phyloP scores from a whole-genome alignment of 2,797 vertebrate species.

The Eremophila alpestris region DNA sequence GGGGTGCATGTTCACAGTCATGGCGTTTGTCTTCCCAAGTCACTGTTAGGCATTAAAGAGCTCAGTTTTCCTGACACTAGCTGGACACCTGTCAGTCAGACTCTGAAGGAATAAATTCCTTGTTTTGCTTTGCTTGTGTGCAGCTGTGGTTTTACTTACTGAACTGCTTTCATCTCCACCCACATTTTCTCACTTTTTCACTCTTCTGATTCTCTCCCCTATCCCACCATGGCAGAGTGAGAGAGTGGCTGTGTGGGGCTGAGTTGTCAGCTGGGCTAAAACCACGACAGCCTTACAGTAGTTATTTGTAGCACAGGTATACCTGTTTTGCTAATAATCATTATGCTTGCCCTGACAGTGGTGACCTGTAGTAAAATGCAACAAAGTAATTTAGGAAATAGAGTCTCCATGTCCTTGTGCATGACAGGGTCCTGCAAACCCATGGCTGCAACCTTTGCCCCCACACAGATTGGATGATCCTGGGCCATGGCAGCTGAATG shows the following conservation, averaged over 20 bases:
- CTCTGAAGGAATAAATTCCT: background rate
- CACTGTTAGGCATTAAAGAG: rapidly evolving
- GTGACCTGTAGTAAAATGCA: background rate
- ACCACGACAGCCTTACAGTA: background rate
- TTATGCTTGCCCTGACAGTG: background rate
- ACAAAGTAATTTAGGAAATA: background rate
- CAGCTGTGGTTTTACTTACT: background rate
- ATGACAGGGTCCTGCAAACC: rapidly evolving
- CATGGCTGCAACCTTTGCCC: background rate
- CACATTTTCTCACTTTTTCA: background rate
- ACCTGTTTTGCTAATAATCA: background rate
- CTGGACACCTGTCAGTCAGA: background rate
- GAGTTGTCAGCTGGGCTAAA: background rate
- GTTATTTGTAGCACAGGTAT: background rate
- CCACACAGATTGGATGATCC: background rate
- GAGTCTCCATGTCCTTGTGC: background rate
- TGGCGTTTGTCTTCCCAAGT: rapidly evolving
- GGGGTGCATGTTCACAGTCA: background rate
- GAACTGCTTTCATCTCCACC: background rate
- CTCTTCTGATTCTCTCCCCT: background rate
- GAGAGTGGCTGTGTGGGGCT: background rate
- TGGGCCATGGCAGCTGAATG: rapidly evolving
- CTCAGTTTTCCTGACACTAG: background rate
- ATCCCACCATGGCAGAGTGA: background rate
- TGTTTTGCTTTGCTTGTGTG: background rate